phyloP scores from a whole-genome alignment of 1,140 invertebrate genomes.

The Xylocopa sonorina region DNA sequence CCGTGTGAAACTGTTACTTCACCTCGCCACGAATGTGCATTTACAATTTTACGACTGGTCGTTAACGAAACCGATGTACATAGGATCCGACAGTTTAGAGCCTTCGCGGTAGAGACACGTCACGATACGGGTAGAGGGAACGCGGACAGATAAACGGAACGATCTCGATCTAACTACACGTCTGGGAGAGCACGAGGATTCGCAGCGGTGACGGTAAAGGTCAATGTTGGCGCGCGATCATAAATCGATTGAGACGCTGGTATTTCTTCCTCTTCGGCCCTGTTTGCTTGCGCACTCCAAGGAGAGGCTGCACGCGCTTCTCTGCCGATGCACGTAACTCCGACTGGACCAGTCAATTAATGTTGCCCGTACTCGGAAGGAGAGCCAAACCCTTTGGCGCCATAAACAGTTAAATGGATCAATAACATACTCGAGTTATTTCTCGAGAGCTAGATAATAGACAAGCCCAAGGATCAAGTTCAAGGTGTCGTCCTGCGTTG shows the following conservation, averaged over 20 bases:
- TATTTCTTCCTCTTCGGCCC: conserved; percentile 16
- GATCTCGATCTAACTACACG: conserved; percentile 1
- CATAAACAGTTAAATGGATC: not conserved
- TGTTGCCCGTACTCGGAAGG: conserved; percentile 4
- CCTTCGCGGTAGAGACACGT: not conserved
- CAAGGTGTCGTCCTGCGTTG: not conserved
- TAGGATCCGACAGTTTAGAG: not conserved
- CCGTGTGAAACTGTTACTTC: not conserved
- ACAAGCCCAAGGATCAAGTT: conserved; percentile 31
- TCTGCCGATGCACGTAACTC: conserved; percentile 30
- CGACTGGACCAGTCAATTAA: conserved; percentile 44
- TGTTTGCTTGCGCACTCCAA: not conserved
- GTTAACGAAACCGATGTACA: not conserved
- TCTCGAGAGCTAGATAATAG: conserved; percentile 8
- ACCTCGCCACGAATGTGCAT: not conserved
- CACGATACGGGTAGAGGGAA: not conserved
- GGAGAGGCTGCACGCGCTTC: not conserved
- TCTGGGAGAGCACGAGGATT: not conserved
- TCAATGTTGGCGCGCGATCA: conserved; percentile 49
- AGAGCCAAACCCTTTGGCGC: not conserved
- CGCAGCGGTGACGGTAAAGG: conserved; percentile 32
- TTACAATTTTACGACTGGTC: not conserved
- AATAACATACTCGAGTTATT: conserved; percentile 15
- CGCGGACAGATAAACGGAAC: not conserved
- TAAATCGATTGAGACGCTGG: conserved; percentile 53